These are phyloP conservation scores for Drosophila parvula DNA, from an alignment of 1,140 invertebrate genomes.

Conservation along the genomic window DNA sequence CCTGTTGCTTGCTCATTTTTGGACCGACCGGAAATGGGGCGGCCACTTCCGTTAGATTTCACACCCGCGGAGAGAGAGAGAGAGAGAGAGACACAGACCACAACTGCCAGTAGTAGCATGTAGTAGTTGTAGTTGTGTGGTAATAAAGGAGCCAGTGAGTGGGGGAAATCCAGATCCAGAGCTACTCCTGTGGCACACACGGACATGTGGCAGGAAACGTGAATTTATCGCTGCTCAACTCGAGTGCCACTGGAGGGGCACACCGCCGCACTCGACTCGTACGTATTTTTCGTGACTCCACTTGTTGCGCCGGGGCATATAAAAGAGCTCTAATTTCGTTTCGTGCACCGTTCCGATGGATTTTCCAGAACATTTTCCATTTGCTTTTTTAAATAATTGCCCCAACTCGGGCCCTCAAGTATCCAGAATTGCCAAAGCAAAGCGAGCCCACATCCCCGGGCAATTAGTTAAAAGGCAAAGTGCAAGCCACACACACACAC, in stretches of 20 bases:
- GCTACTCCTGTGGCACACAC: conserved; percentile 56
- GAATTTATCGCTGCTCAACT: conserved; percentile 75
- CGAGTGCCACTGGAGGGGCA: conserved; percentile 50
- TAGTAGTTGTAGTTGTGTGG: conserved; percentile 29
- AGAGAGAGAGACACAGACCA: background rate
- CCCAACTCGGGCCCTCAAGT: conserved; percentile 43
- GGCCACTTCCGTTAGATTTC: conserved; percentile 73
- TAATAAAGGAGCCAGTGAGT: background rate
- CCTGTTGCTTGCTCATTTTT: conserved; percentile 38
- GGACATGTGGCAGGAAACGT: conserved; percentile 75
- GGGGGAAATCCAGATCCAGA: conserved; percentile 4
- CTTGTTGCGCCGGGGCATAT: conserved; percentile 27
- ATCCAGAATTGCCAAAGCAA: conserved; percentile 43
- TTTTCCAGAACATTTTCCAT: conserved; percentile 52
- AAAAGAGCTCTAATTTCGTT: conserved; percentile 30
- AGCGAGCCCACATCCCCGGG: conserved; percentile 16
- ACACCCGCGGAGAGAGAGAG: conserved; percentile 46
- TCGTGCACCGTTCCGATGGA: conserved; percentile 22
- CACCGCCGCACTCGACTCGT: conserved; percentile 23
- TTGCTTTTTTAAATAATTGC: conserved; percentile 65
- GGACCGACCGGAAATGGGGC: conserved; percentile 68
- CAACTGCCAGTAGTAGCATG: conserved; percentile 1
- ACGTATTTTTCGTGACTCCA: conserved; percentile 51
- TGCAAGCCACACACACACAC: conserved; percentile 28
- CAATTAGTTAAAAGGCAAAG: conserved; percentile 61